A percentile compares a stretch with the other conserved stretches of the same genome.
phyloP scores from a whole-genome alignment of 2,888 invertebrate genomes.

The Pristionchus japonicus region DNA sequence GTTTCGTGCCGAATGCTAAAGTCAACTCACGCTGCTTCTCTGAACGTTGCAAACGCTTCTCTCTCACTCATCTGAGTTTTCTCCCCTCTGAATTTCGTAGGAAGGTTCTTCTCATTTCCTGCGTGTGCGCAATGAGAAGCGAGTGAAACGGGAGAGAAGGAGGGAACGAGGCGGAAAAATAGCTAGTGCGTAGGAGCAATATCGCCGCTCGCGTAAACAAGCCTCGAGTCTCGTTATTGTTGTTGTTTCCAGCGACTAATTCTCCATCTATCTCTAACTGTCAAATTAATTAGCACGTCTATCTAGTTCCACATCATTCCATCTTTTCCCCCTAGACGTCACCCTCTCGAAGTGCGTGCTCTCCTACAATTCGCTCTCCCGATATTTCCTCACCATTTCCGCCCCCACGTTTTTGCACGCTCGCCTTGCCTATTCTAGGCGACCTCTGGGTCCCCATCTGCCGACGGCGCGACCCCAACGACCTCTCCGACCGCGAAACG shows the following conservation, averaged over 20 bases:
- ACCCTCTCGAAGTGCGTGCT: neutral
- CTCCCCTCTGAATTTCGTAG: neutral
- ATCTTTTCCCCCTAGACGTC: neutral
- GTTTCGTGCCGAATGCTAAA: neutral
- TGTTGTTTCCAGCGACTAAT: neutral
- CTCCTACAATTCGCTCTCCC: neutral
- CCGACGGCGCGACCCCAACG: neutral
- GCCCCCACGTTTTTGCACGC: neutral
- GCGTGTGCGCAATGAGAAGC: neutral
- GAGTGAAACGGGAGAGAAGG: neutral
- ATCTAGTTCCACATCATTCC: neutral
- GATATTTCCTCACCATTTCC: too few relatives aligned
- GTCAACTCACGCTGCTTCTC: neutral
- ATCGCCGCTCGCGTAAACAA: neutral
- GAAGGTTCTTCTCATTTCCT: slow-evolving; percentile 8
- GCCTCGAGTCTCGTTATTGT: neutral
- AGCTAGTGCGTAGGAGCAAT: neutral
- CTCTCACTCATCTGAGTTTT: neutral
- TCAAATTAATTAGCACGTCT: neutral
- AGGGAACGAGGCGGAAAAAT: neutral
- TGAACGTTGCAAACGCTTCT: neutral
- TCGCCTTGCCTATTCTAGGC: slow-evolving; percentile 18
- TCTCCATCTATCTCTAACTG: neutral
- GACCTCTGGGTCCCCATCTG: neutral
- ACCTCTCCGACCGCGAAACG: neutral